Base-by-base conservation (phyloP, 2,113 vertebrate genomes). In the Canis aureus region DNA sequence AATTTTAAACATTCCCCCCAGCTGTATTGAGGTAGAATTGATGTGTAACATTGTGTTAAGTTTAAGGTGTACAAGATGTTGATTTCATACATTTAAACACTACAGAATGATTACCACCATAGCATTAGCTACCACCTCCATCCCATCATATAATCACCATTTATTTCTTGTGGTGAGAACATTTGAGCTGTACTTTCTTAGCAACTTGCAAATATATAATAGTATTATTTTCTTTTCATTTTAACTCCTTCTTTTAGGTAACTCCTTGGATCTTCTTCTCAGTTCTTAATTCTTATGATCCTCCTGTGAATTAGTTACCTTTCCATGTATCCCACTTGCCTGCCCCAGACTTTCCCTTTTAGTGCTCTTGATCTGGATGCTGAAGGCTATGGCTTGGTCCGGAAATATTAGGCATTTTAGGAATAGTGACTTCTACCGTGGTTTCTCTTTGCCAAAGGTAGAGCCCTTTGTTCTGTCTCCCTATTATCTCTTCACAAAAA, bases 131-230 rank as follows among this genome's bases (percentile, higher is more conserved):
- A n/a, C 60, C n/a, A 49, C 17, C 49, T 88, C 49, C 15, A 35
- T 74, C 16, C 29, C 16, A 5, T 81, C 66, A n/a, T 20, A 29
- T 43, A 88, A 62, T 57, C 73, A 35, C 10, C 16, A 66, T 92
- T 66, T 73, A 43, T 81, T 92, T 71, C 74, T 57, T 49, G 8
- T 81, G 64, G 55, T 92, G 55, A 88, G n/a, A 74, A 27, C 55
- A 16, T 73, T 71, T 62, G 73, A 67, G 27, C 76, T n/a, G 15
- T 51, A 11, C 51, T 91, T 22, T 51, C 38, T 82, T 51, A 59
- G 35, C 79, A 23, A 43, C 49, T 43, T 81, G 60, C 25, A 76
- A 67, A 22, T n/a, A 25, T 64, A 27, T 27, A 67, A 49, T 23
- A 51, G 29, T 27, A n/a, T 32, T 81, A 27, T n/a, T 69, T 17